These are phyloP conservation scores for Cancer borealis DNA, from an alignment of 2,888 invertebrate species.

Conservation along the genomic window DNA sequence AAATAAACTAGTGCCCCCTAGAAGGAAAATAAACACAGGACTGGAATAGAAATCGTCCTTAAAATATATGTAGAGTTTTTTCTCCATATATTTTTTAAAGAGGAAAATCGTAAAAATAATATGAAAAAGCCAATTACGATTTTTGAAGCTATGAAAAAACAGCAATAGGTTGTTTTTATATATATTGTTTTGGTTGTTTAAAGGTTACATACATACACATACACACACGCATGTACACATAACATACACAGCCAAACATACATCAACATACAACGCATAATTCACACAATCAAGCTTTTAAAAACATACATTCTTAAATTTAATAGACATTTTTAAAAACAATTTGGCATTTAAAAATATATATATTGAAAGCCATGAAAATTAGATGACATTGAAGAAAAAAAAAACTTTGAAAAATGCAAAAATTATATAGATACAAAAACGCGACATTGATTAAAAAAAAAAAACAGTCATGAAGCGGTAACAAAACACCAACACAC, in stretches of 20 bases:
- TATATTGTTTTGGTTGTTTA: background rate
- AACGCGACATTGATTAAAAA: background rate
- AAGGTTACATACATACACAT: constrained; percentile 1
- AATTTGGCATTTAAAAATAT: background rate
- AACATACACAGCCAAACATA: constrained; percentile 56
- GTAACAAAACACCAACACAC: background rate
- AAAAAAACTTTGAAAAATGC: background rate
- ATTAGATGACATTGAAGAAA: background rate
- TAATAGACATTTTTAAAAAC: constrained; percentile 18
- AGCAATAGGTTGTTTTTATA: background rate
- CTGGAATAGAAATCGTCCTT: constrained; percentile 3
- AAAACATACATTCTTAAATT: constrained; percentile 50
- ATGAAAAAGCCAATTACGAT: background rate
- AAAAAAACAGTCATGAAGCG: background rate
- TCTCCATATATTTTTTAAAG: no score
- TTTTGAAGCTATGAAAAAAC: background rate
- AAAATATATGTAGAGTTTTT: background rate
- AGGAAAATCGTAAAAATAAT: background rate
- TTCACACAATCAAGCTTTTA: background rate
- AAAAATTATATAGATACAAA: background rate
- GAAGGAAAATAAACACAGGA: background rate
- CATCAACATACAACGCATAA: constrained; percentile 36
- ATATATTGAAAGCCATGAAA: background rate
- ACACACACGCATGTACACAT: constrained; percentile 45
- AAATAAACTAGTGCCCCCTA: background rate